Evolutionary conservation across 2,113 vertebrate species (phyloP).

Genomic region (Myotis brandtii): DNA sequence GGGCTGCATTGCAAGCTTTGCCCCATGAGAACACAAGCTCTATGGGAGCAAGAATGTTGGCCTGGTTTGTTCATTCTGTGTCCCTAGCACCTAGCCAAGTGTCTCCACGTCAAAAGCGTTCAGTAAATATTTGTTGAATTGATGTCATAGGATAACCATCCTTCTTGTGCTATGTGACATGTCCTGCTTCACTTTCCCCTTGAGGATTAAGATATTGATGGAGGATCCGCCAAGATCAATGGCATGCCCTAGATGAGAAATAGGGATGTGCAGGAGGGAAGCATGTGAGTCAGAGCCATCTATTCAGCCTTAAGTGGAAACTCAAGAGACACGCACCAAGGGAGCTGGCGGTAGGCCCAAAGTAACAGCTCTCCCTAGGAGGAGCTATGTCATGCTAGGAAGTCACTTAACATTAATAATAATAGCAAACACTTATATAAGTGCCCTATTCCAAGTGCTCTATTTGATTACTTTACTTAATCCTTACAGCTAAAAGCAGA

Average conservation of each 20-base stretch:
- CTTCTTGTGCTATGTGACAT: background rate
- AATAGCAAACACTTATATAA: background rate
- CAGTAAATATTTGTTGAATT: background rate
- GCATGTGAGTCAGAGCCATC: background rate
- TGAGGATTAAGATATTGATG: background rate
- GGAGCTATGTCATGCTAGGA: background rate
- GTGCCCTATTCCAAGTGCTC: background rate
- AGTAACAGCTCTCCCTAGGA: background rate
- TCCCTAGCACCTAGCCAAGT: background rate
- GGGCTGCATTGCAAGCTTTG: background rate
- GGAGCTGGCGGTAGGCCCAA: no score
- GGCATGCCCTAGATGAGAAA: background rate
- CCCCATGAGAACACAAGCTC: background rate
- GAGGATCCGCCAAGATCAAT: background rate
- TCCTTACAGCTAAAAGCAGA: background rate
- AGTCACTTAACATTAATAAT: background rate
- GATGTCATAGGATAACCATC: background rate
- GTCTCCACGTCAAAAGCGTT: background rate
- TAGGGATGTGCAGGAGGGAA: background rate
- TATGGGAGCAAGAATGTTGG: background rate
- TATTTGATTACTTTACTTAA: background rate
- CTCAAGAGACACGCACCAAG: background rate
- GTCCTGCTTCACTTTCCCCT: background rate
- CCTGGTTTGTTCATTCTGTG: background rate
- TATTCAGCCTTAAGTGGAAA: background rate